Percentiles rank a stretch among this genome's conserved stretches.
phyloP scores from a whole-genome alignment of 1,140 invertebrate genomes.

The Plodia interpunctella region DNA sequence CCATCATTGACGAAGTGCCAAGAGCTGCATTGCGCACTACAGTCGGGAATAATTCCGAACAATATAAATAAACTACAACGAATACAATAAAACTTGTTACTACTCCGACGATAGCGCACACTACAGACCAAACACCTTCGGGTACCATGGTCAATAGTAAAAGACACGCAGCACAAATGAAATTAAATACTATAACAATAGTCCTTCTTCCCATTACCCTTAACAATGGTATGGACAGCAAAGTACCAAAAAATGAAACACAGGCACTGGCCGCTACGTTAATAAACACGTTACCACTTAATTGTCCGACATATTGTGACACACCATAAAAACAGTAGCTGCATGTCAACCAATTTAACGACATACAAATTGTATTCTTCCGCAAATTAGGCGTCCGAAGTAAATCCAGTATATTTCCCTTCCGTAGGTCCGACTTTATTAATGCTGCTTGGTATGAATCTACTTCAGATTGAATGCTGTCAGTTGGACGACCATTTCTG shows the following conservation, averaged over 20 bases:
- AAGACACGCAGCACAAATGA: conserved; percentile 77
- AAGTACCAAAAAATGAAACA: conserved; percentile 80
- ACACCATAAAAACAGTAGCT: conserved; percentile 87
- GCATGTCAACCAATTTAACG: conserved; percentile 84
- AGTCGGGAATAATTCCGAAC: conserved; percentile 83
- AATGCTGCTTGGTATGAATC: conserved; percentile 52
- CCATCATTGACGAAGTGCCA: conserved; percentile 82
- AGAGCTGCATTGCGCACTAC: conserved; percentile 82
- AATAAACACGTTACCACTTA: conserved; percentile 84
- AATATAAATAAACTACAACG: conserved; percentile 82
- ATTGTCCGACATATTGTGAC: conserved; percentile 84
- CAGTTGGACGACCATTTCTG: conserved; percentile 78
- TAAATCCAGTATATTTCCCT: conserved; percentile 82
- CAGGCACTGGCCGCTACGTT: conserved; percentile 83
- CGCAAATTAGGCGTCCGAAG: conserved; percentile 86
- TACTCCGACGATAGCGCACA: conserved; percentile 81
- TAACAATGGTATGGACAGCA: conserved; percentile 80
- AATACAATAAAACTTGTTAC: conserved; percentile 83
- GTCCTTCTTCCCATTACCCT: conserved; percentile 79
- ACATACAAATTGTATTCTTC: conserved; percentile 84
- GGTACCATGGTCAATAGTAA: conserved; percentile 77
- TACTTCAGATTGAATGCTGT: conserved; percentile 74
- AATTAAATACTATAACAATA: conserved; percentile 78
- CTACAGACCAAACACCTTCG: conserved; percentile 65
- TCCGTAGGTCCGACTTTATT: conserved; percentile 60